These are phyloP conservation scores for Reticulitermes speratus DNA, from an alignment of 1,140 invertebrate genomes.

Conservation along the genomic window DNA sequence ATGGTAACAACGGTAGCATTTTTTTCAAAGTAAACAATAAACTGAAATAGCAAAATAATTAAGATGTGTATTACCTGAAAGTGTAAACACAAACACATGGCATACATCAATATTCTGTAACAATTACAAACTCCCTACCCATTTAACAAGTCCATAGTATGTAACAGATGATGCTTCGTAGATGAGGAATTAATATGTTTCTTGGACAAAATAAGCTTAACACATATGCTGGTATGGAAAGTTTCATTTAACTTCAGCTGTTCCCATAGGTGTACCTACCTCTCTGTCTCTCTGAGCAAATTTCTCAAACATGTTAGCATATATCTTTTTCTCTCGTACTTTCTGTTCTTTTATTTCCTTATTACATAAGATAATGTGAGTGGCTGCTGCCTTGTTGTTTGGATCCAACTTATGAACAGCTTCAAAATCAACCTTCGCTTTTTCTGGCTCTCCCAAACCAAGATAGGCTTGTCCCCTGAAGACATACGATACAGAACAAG, in stretches of 20 bases:
- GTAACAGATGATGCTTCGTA: no score
- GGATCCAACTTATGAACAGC: conserved; percentile 70
- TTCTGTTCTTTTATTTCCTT: conserved; percentile 73
- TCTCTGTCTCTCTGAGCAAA: conserved; percentile 78
- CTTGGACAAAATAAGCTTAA: no score
- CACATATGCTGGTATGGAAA: no score
- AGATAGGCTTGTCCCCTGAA: conserved; percentile 61
- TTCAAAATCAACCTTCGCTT: conserved; percentile 78
- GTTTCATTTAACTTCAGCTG: neutral
- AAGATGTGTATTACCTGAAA: neutral
- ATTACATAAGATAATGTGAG: conserved; percentile 73
- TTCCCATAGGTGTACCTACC: conserved; percentile 53
- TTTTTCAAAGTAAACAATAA: neutral
- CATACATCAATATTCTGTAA: neutral
- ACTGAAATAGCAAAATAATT: neutral
- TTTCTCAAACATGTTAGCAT: conserved; percentile 93
- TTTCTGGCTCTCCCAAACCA: conserved; percentile 71
- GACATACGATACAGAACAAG: conserved; percentile 22
- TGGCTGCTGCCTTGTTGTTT: conserved; percentile 78
- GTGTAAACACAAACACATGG: neutral
- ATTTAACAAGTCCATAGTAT: no score
- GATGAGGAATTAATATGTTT: no score
- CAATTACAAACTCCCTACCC: neutral
- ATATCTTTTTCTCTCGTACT: conserved; percentile 84
- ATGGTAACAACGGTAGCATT: neutral